Evolutionary conservation across 2,113 vertebrate genomes (phyloP).

Genomic region (Trogon melanurus): DNA sequence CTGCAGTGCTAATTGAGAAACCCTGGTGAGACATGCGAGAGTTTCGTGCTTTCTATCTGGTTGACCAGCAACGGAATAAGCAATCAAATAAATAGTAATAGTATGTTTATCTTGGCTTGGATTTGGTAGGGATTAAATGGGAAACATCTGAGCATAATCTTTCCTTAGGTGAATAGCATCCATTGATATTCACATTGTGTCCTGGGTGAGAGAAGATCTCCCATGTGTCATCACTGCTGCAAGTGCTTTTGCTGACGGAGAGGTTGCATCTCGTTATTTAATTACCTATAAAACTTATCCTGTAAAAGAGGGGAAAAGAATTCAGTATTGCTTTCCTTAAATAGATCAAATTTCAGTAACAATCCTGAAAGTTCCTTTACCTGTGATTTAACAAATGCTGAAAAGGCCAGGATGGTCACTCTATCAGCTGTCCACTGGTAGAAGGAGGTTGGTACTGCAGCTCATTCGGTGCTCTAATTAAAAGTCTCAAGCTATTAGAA

Average conservation of each 20-base stretch:
- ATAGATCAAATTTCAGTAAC: neutral
- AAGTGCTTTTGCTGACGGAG: neutral
- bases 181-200: neutral
- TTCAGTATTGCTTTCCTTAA: neutral
- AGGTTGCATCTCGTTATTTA: neutral
- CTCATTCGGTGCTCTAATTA: slow-evolving; percentile 14
- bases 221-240: neutral
- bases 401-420: neutral
- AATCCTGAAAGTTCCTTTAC: neutral
- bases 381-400: neutral
- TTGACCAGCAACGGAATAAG: neutral
- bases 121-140: neutral
- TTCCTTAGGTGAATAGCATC: neutral
- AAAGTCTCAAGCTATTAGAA: neutral
- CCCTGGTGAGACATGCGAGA: neutral
- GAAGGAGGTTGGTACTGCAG: neutral
- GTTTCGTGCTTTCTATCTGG: neutral
- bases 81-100: neutral
- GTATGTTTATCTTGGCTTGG: neutral
- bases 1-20: neutral
- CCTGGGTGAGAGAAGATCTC: neutral
- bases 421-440: neutral
- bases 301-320: neutral
- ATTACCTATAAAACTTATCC: neutral
- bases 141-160: neutral